A percentile compares a stretch with the other conserved stretches of the same genome.
These are phyloP conservation scores for Achroia grisella DNA, from an alignment of 1,140 invertebrate species.

Conservation along the genomic window DNA sequence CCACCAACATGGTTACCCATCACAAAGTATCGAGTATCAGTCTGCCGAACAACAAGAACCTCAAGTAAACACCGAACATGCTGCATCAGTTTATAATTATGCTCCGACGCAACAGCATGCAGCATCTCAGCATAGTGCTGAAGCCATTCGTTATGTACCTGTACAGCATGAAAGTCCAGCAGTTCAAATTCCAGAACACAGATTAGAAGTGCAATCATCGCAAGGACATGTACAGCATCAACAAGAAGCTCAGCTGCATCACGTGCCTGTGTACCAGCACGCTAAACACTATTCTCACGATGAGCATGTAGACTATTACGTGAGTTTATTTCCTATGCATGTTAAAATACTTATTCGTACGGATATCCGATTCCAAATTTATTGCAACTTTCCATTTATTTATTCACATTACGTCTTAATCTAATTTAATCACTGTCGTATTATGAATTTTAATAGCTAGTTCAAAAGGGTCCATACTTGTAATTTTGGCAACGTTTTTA, in stretches of 20 bases:
- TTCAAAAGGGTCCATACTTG: too few relatives aligned
- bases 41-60: slow-evolving; percentile 30
- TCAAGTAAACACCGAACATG: slow-evolving; percentile 34
- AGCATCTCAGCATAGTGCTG: slow-evolving; percentile 24
- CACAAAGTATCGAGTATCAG: slow-evolving; percentile 40
- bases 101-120: slow-evolving; percentile 24
- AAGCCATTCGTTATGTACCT: slow-evolving; percentile 30
- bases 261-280: slow-evolving; percentile 24
- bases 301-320: slow-evolving; percentile 62
- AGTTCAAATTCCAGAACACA: background rate
- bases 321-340: slow-evolving; percentile 36
- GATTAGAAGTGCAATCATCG: too few relatives aligned
- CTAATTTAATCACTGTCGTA: slow-evolving; percentile 37
- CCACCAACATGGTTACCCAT: slow-evolving; percentile 29
- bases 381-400: slow-evolving; percentile 54
- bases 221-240: background rate
- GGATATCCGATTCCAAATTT: slow-evolving; percentile 34
- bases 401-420: slow-evolving; percentile 38
- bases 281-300: slow-evolving; percentile 37
- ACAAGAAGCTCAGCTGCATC: background rate
- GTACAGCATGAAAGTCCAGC: slow-evolving; percentile 16
- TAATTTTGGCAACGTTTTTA: too few relatives aligned
- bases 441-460: slow-evolving; percentile 18
- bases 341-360: slow-evolving; percentile 35
- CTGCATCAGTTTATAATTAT: slow-evolving; percentile 27